These are phyloP conservation scores for Anas flavirostris DNA, from an alignment of 2,797 vertebrate species.

Conservation along the genomic window DNA sequence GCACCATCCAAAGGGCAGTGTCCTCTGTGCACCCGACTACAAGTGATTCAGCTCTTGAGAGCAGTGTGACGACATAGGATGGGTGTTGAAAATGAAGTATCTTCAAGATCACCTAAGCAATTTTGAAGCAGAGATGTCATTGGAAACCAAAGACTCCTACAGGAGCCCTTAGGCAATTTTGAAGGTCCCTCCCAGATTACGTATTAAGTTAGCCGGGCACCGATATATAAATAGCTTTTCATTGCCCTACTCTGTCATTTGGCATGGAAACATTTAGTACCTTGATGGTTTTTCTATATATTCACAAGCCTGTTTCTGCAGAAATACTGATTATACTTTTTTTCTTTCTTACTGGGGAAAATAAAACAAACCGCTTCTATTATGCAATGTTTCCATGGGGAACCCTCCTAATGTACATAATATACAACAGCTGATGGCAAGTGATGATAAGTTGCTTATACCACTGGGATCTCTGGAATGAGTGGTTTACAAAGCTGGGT, in stretches of 20 bases:
- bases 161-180: background rate
- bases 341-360: slow-evolving; percentile 35
- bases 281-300: slow-evolving; percentile 21
- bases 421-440: slow-evolving; percentile 58
- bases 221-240: slow-evolving; percentile 4
- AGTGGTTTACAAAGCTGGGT: slow-evolving; percentile 49
- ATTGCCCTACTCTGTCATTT: slow-evolving; percentile 31
- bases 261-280: slow-evolving; percentile 9
- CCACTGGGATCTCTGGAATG: slow-evolving; percentile 53
- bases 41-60: background rate
- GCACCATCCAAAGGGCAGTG: background rate
- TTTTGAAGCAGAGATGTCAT: background rate
- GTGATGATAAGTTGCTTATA: slow-evolving; percentile 62
- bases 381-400: slow-evolving; percentile 15
- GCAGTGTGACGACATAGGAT: background rate
- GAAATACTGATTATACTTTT: slow-evolving; percentile 4
- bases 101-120: background rate
- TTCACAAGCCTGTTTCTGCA: slow-evolving; percentile 29
- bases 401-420: slow-evolving; percentile 42
- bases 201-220: background rate
- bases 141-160: background rate
- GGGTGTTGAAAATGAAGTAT: background rate
- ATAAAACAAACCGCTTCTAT: slow-evolving; percentile 35
- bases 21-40: background rate
- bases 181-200: background rate